Percentiles rank a stretch among this genome's conserved stretches.
Evolutionary conservation across 1,140 invertebrate genomes (phyloP).

Genomic region (Zaprionus gabonicus): DNA sequence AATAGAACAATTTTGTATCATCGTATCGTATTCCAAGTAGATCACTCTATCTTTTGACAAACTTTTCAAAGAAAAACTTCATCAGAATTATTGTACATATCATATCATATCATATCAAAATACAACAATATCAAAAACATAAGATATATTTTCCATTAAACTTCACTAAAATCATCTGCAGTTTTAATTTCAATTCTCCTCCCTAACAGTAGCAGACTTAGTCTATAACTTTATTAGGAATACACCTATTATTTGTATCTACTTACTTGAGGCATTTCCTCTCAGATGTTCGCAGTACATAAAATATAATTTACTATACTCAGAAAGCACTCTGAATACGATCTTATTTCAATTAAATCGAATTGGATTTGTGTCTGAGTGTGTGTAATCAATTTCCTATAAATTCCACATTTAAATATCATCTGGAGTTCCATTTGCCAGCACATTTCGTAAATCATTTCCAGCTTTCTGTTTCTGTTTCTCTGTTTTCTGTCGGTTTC

Average conservation of each 20-base stretch:
- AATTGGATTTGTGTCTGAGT: not conserved
- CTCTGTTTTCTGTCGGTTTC: conserved; percentile 1
- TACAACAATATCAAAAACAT: not conserved
- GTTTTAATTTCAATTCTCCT: not conserved
- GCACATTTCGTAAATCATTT: conserved; percentile 30
- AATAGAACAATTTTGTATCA: too few species aligned
- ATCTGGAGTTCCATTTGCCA: conserved; percentile 32
- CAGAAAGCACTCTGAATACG: not conserved
- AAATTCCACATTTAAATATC: conserved; percentile 30
- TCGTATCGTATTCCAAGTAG: not conserved
- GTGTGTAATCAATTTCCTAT: conserved; percentile 10
- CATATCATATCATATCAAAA: too few species aligned
- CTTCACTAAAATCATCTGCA: not conserved
- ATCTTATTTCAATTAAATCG: conserved; percentile 4
- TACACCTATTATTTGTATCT: not conserved
- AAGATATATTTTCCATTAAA: not conserved
- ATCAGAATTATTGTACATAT: too few species aligned
- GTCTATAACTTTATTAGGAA: not conserved
- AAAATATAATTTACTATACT: not conserved
- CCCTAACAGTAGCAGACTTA: not conserved
- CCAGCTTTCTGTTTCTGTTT: conserved; percentile 34
- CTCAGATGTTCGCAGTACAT: not conserved
- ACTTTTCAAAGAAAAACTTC: not conserved
- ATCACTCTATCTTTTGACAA: not conserved
- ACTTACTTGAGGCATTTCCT: not conserved